phyloP scores from a whole-genome alignment of 2,888 invertebrate genomes.

The Phoenoteleia sp. region DNA sequence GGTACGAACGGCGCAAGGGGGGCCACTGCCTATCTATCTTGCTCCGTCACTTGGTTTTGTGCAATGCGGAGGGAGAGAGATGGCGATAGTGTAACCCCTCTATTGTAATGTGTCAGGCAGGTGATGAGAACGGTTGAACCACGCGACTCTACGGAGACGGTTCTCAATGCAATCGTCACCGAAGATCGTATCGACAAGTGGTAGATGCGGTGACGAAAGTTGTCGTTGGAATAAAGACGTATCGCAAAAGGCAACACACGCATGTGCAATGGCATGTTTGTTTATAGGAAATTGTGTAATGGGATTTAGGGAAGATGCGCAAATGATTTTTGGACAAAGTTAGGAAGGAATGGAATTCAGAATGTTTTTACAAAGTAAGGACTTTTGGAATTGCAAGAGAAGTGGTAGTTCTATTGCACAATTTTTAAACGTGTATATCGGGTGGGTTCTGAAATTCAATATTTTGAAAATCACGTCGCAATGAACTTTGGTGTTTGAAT shows the following conservation, averaged over 20 bases:
- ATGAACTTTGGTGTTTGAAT: no score
- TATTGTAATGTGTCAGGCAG: conserved; percentile 85
- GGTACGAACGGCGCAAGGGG: conserved; percentile 82
- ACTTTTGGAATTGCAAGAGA: no score
- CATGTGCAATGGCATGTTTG: not conserved
- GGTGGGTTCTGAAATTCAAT: no score
- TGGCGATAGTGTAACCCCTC: conserved; percentile 77
- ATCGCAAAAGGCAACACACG: not conserved
- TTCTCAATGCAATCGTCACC: conserved; percentile 77
- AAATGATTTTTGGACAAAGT: no score
- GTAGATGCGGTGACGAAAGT: conserved; percentile 55
- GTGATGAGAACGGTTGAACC: conserved; percentile 86
- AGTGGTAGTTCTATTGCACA: no score
- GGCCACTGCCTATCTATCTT: conserved; percentile 70
- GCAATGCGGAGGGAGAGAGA: conserved; percentile 73
- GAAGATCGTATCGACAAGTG: conserved; percentile 67
- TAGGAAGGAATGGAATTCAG: no score
- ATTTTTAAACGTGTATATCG: no score
- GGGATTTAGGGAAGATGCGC: no score
- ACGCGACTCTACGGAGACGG: conserved; percentile 83
- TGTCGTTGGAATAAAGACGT: conserved; percentile 37
- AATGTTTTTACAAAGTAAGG: no score
- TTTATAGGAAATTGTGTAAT: not conserved
- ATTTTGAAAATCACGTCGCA: no score
- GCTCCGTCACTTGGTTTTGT: conserved; percentile 41